Conservation (phyloP, 2,113 vertebrate species). For the Prochilodus magdalenae region DNA sequence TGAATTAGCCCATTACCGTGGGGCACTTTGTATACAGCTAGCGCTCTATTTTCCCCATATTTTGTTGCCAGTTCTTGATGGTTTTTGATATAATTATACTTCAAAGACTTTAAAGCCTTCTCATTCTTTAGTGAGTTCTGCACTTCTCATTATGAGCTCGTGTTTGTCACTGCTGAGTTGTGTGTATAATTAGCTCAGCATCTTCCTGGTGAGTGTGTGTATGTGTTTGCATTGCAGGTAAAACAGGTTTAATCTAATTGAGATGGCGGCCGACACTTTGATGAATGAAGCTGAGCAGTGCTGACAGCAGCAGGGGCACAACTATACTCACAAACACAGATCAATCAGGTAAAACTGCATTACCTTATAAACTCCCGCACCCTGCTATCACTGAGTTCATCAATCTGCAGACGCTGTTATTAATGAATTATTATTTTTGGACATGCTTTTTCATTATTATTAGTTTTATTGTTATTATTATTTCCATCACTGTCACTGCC, state of each 20-base stretch:
- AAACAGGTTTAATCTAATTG: conserved; percentile 49
- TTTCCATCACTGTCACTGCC: neutral
- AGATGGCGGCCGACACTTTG: conserved; percentile 47
- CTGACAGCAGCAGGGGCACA: conserved; percentile 43
- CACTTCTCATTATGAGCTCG: neutral
- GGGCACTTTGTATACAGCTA: too few relatives aligned
- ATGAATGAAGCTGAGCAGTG: conserved; percentile 50
- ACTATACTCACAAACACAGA: neutral
- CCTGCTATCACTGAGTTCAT: neutral
- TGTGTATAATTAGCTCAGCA: conserved; percentile 10
- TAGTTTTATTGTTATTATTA: too few relatives aligned
- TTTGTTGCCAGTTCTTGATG: too few relatives aligned
- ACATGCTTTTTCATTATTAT: too few relatives aligned
- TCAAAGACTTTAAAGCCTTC: neutral
- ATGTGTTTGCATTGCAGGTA: conserved; percentile 38
- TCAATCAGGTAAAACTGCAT: conserved; percentile 33
- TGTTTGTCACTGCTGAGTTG: conserved; percentile 2
- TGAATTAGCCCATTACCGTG: too few relatives aligned
- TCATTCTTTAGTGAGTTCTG: neutral
- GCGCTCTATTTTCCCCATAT: too few relatives aligned
- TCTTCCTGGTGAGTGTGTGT: neutral
- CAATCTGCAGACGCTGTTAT: neutral
- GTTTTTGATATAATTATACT: too few relatives aligned
- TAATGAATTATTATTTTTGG: neutral
- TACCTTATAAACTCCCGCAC: conserved; percentile 3